Conservation (phyloP, 2,797 vertebrate species). For the Meriones psammophilus region DNA sequence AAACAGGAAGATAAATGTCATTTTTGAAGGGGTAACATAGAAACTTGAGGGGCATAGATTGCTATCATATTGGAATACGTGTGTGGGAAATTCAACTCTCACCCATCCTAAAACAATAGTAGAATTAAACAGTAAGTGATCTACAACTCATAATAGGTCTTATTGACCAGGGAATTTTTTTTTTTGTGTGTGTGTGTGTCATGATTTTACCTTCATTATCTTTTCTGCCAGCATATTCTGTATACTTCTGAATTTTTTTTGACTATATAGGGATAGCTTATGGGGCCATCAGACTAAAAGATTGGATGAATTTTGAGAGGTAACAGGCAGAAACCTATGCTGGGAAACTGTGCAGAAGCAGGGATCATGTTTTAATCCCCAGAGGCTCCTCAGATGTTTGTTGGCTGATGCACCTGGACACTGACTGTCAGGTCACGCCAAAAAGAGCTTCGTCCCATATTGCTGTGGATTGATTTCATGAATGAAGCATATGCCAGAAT, state of each 20-base stretch:
- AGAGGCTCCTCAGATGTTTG: constrained; percentile 65
- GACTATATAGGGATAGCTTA: constrained; percentile 55
- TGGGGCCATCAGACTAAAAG: constrained; percentile 58
- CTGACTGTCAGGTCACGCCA: constrained; percentile 75
- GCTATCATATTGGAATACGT: constrained; percentile 15
- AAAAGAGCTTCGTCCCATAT: constrained; percentile 79
- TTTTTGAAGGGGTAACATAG: constrained; percentile 52
- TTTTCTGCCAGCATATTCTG: background rate
- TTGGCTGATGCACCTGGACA: constrained; percentile 83
- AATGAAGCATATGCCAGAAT: constrained; percentile 75
- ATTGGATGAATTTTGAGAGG: constrained; percentile 64
- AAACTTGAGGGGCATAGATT: constrained; percentile 21
- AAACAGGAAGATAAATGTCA: constrained; percentile 3
- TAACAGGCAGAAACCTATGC: background rate
- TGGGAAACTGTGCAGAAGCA: constrained; percentile 81
- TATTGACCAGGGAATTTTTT: background rate
- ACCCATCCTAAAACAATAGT: background rate
- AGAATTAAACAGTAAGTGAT: constrained; percentile 55
- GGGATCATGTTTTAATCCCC: constrained; percentile 77
- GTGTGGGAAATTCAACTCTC: constrained; percentile 33
- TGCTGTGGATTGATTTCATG: constrained; percentile 78
- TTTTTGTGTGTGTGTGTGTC: constrained; percentile 1
- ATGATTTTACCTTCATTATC: constrained; percentile 19
- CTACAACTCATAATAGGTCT: constrained; percentile 3
- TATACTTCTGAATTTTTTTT: background rate